Evolutionary conservation across 2,797 vertebrate species (phyloP).

Genomic region (Ficedula albicollis): DNA sequence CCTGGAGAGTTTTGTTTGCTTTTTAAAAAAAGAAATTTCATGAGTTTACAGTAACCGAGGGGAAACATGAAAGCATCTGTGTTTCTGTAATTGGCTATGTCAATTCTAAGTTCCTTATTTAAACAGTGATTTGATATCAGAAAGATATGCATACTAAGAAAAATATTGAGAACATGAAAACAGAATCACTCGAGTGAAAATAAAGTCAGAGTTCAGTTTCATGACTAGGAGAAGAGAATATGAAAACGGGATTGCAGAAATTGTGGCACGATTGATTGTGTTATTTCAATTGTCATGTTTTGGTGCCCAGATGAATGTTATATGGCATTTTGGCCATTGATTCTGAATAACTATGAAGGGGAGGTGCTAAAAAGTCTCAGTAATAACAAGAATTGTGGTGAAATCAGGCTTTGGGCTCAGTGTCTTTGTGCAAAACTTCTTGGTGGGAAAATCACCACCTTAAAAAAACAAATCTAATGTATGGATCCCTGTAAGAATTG

Average conservation of each 20-base stretch:
- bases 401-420: neutral
- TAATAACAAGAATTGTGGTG: neutral
- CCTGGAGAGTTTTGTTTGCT: constrained; percentile 28
- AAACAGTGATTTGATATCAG: neutral
- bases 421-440: neutral
- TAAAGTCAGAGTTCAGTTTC: neutral
- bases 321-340: neutral
- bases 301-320: neutral
- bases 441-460: neutral
- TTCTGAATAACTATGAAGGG: neutral
- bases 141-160: neutral
- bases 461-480: neutral
- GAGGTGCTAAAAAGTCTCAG: neutral
- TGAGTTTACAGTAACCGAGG: constrained; percentile 16
- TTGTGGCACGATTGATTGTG: neutral
- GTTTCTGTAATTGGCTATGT: neutral
- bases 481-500: neutral
- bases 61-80: neutral
- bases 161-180: neutral
- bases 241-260: neutral
- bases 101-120: neutral
- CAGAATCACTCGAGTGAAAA: neutral
- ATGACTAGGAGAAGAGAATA: neutral
- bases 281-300: neutral
- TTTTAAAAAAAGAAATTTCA: neutral